phyloP scores from a whole-genome alignment of 2,113 vertebrate genomes.

The Plestiodon gilberti region DNA sequence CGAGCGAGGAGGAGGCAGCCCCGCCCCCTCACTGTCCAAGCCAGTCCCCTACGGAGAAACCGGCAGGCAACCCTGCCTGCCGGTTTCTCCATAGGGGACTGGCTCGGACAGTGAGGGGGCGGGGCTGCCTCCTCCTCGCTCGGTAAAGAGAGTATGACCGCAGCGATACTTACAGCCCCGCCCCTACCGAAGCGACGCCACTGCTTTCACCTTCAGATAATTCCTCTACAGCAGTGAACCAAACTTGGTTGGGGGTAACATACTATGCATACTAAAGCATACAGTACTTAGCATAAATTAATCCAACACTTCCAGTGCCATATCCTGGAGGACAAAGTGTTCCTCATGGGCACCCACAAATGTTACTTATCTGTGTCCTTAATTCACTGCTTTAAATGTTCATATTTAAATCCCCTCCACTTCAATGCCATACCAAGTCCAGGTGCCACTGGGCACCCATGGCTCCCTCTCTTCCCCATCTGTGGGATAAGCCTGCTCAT shows the following conservation, averaged over 20 bases:
- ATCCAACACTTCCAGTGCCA: neutral
- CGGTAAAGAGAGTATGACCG: no score
- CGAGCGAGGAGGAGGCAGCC: no score
- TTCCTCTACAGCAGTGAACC: neutral
- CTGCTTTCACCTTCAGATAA: neutral
- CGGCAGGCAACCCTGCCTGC: no score
- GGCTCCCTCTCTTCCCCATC: neutral
- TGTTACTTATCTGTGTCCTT: neutral
- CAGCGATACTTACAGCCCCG: no score
- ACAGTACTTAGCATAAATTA: neutral
- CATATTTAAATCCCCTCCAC: neutral
- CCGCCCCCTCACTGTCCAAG: no score
- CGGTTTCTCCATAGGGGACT: no score
- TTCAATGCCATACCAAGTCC: neutral
- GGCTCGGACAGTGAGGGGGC: no score
- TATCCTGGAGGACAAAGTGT: neutral
- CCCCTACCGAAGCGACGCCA: no score
- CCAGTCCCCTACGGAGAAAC: no score
- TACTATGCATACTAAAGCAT: neutral
- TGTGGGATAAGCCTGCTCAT: neutral
- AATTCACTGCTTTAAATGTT: neutral
- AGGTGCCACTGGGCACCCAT: neutral
- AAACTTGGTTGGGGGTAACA: neutral
- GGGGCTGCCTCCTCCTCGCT: no score
- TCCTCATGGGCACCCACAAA: neutral